Percentiles rank a stretch among this genome's conserved stretches.
Evolutionary conservation across 2,113 vertebrate species (phyloP).

Genomic region (Zapus hudsonius): DNA sequence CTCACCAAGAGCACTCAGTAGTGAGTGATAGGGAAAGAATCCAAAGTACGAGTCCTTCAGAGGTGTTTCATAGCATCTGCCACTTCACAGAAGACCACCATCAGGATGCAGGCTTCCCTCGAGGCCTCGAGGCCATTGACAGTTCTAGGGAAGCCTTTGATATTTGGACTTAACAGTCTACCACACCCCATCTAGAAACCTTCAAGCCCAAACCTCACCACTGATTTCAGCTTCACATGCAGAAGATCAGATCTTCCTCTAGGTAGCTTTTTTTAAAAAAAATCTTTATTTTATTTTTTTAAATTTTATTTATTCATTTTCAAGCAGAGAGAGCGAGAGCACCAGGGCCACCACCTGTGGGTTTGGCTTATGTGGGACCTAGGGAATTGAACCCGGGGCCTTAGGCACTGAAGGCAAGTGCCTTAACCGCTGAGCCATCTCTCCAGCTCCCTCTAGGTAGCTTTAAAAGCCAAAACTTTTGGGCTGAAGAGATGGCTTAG

Average conservation of each 20-base stretch:
- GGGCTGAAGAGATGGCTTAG: too few species aligned
- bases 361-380: too few species aligned
- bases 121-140: background rate
- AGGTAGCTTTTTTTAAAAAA: background rate
- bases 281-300: too few species aligned
- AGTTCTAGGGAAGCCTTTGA: slow-evolving; percentile 7
- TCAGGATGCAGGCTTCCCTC: background rate
- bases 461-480: background rate
- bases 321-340: too few species aligned
- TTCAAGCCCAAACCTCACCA: slow-evolving; percentile 1
- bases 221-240: background rate
- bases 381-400: too few species aligned
- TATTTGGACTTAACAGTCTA: slow-evolving; percentile 24
- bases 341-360: too few species aligned
- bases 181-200: background rate
- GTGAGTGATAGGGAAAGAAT: slow-evolving; percentile 11
- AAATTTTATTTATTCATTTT: too few species aligned
- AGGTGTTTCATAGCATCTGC: background rate
- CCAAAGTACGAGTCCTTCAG: background rate
- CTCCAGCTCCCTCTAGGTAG: too few species aligned
- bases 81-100: slow-evolving; percentile 19
- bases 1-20: background rate
- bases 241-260: slow-evolving; percentile 16
- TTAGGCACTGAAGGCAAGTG: too few species aligned
- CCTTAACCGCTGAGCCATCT: too few species aligned